These are phyloP conservation scores for Sesia bembeciformis DNA, from an alignment of 2,888 invertebrate species.

Conservation along the genomic window DNA sequence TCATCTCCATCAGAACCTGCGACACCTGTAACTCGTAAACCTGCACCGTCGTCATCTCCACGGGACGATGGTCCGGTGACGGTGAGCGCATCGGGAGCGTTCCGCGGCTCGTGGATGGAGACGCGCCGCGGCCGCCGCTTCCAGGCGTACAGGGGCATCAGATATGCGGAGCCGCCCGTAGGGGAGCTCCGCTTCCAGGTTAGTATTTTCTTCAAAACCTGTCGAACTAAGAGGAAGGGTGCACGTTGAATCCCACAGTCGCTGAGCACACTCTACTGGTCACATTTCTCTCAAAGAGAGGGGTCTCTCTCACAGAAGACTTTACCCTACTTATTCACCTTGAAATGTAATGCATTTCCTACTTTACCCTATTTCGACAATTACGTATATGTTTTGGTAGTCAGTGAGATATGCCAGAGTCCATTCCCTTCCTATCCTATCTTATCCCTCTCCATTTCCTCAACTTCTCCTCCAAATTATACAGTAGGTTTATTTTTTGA, in stretches of 20 bases:
- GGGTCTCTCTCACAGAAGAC: background rate
- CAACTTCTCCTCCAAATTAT: too few species aligned
- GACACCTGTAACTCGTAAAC: too few species aligned
- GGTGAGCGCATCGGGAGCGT: slow-evolving; percentile 29
- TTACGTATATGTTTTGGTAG: too few species aligned
- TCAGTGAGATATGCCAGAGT: too few species aligned
- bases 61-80: slow-evolving; percentile 13
- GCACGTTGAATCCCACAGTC: too few species aligned
- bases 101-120: slow-evolving; percentile 44
- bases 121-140: slow-evolving; percentile 43
- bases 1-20: too few species aligned
- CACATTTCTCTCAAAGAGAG: background rate
- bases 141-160: slow-evolving; percentile 56
- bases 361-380: too few species aligned
- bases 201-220: background rate
- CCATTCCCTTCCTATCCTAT: too few species aligned
- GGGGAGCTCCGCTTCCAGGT: slow-evolving; percentile 49
- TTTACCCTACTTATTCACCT: background rate
- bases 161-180: slow-evolving; percentile 51
- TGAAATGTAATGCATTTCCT: too few species aligned
- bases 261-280: background rate
- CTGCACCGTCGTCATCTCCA: background rate
- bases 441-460: too few species aligned
- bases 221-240: too few species aligned
- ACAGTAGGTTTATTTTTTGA: too few species aligned